Conservation (phyloP, 2,113 vertebrate genomes). For the Nansenia antarctica region DNA sequence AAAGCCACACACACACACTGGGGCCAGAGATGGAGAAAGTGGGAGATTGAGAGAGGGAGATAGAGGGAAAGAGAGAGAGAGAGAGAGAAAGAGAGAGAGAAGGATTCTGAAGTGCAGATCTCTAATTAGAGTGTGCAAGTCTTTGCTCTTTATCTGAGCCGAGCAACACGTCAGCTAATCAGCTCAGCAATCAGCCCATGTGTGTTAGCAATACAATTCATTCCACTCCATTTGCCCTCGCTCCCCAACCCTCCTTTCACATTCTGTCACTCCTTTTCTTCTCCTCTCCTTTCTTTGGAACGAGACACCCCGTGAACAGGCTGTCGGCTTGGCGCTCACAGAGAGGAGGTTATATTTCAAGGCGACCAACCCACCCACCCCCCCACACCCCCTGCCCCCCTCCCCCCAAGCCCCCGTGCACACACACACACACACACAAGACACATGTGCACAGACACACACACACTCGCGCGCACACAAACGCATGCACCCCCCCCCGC, state of each 20-base stretch:
- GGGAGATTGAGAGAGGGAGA: not conserved
- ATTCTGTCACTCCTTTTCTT: slow-evolving; percentile 35
- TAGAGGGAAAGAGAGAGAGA: not conserved
- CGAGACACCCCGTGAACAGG: slow-evolving; percentile 33
- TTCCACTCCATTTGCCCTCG: slow-evolving; percentile 26
- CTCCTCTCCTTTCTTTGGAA: slow-evolving; percentile 28
- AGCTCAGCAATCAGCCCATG: slow-evolving; percentile 37
- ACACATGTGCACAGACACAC: not conserved
- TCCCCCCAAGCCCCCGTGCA: not conserved
- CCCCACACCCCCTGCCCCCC: too few relatives aligned
- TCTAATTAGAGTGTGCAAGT: slow-evolving; percentile 6
- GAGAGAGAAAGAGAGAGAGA: not conserved
- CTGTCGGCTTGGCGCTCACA: slow-evolving; percentile 41
- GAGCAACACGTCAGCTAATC: slow-evolving; percentile 33
- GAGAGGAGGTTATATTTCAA: slow-evolving; percentile 7
- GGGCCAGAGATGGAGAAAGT: not conserved
- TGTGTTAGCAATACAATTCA: slow-evolving; percentile 20
- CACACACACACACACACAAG: not conserved
- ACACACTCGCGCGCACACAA: not conserved
- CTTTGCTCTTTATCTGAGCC: slow-evolving; percentile 33
- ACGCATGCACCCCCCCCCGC: slow-evolving; percentile 1
- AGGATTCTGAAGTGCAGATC: not conserved
- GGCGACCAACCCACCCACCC: slow-evolving; percentile 4
- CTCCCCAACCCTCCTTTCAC: slow-evolving; percentile 33
- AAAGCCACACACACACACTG: not conserved